These are phyloP conservation scores for Chymomyza amoena DNA, from an alignment of 2,888 invertebrate genomes.

Conservation along the genomic window DNA sequence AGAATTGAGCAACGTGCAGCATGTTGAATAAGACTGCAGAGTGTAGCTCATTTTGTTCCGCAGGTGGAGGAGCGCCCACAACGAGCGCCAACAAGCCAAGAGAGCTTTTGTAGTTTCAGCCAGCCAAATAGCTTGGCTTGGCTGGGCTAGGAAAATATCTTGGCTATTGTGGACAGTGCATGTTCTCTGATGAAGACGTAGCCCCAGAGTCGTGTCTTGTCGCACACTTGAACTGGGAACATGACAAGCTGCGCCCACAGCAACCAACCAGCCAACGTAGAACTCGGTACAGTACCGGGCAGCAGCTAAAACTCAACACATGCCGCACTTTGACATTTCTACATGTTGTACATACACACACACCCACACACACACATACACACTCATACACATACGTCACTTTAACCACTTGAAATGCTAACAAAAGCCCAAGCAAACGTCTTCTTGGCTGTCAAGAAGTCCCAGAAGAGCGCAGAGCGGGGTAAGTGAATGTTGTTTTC, in stretches of 20 bases:
- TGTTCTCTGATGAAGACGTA: constrained; percentile 1
- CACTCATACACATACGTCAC: not conserved
- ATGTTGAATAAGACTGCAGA: not conserved
- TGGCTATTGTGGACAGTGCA: not conserved
- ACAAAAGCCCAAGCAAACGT: not conserved
- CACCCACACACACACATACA: constrained; percentile 2
- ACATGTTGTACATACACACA: not conserved
- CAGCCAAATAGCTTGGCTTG: not conserved
- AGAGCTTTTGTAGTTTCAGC: not conserved
- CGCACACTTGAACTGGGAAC: constrained; percentile 7
- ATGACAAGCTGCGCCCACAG: constrained; percentile 37
- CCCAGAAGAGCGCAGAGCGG: not conserved
- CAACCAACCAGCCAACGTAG: constrained; percentile 12
- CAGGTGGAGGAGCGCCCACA: not conserved
- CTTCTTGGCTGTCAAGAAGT: not conserved
- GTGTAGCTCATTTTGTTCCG: not conserved
- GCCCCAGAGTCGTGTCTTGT: not conserved
- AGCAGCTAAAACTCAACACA: constrained; percentile 1
- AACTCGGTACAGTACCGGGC: constrained; percentile 4
- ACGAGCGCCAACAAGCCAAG: not conserved
- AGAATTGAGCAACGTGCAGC: constrained; percentile 1
- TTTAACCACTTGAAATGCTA: not conserved
- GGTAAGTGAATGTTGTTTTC: constrained; percentile 48
- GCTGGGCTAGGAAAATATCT: no score
- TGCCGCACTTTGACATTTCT: constrained; percentile 52